Percentiles rank a stretch among this genome's conserved stretches.
Evolutionary conservation across 2,888 invertebrate genomes (phyloP).

Genomic region (Atrina japonica): DNA sequence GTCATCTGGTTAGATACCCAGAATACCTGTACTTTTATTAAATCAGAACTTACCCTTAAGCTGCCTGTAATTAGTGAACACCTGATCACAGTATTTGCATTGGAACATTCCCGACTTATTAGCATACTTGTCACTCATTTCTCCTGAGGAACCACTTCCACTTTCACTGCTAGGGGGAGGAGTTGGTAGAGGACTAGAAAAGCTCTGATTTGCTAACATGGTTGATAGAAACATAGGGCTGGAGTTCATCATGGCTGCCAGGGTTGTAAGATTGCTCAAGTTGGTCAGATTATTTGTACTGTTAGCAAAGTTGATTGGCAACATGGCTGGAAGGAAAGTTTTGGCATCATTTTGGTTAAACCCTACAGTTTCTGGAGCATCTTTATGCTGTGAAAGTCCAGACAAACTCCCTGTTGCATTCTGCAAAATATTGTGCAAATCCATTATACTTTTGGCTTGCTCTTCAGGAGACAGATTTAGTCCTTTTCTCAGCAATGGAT

Average conservation of each 20-base stretch:
- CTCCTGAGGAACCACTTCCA: slow-evolving; percentile 35
- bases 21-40: too few relatives aligned
- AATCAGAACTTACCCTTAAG: slow-evolving; percentile 86
- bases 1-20: too few relatives aligned
- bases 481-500: slow-evolving; percentile 40
- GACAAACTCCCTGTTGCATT: slow-evolving; percentile 56
- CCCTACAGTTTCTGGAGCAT: slow-evolving; percentile 5
- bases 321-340: slow-evolving; percentile 39
- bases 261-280: slow-evolving; percentile 21
- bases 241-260: slow-evolving; percentile 41
- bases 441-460: slow-evolving; percentile 31
- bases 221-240: slow-evolving; percentile 33
- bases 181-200: slow-evolving; percentile 43
- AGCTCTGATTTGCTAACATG: slow-evolving; percentile 28
- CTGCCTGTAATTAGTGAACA: slow-evolving; percentile 93
- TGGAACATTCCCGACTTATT: slow-evolving; percentile 88
- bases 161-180: slow-evolving; percentile 44
- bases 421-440: slow-evolving; percentile 59
- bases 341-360: slow-evolving; percentile 22
- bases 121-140: slow-evolving; percentile 34
- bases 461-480: slow-evolving; percentile 28
- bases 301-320: slow-evolving; percentile 30
- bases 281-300: slow-evolving; percentile 14
- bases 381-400: slow-evolving; percentile 1
- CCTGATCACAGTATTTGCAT: slow-evolving; percentile 92